phyloP scores from a whole-genome alignment of 2,888 invertebrate species.

The Brassicogethes aeneus region DNA sequence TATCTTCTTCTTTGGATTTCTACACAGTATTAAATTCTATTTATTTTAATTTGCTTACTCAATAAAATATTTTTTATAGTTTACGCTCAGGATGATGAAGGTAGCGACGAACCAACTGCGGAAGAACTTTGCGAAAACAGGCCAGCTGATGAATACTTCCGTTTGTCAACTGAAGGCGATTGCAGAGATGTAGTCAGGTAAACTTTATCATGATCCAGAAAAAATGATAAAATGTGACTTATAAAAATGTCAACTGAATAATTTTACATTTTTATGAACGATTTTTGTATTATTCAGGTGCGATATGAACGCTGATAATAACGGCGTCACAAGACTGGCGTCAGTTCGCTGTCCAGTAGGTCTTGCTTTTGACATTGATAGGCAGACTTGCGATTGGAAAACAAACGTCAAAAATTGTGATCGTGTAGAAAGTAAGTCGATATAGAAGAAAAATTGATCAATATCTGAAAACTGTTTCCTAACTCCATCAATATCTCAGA shows the following conservation, averaged over 20 bases:
- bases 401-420: constrained; percentile 94
- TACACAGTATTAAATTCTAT: not conserved
- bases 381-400: constrained; percentile 96
- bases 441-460: constrained; percentile 33
- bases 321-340: constrained; percentile 79
- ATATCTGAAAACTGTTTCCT: constrained; percentile 9
- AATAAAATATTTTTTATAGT: constrained; percentile 33
- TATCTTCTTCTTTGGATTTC: not conserved
- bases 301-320: constrained; percentile 83
- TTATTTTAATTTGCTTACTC: constrained; percentile 1
- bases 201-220: too few species aligned
- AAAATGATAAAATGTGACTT: too few species aligned
- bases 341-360: constrained; percentile 83
- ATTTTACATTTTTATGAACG: too few species aligned
- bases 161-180: constrained; percentile 73
- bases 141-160: constrained; percentile 87
- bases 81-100: constrained; percentile 53
- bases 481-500: too few species aligned
- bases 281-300: constrained; percentile 56
- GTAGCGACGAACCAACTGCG: constrained; percentile 54
- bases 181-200: constrained; percentile 92
- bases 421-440: constrained; percentile 84
- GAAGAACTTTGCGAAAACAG: constrained; percentile 83
- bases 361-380: constrained; percentile 87
- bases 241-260: too few species aligned